Percentiles rank a stretch among this genome's conserved stretches.
Evolutionary conservation across 2,797 vertebrate genomes (phyloP).

Genomic region (Gymnopithys bicolor): DNA sequence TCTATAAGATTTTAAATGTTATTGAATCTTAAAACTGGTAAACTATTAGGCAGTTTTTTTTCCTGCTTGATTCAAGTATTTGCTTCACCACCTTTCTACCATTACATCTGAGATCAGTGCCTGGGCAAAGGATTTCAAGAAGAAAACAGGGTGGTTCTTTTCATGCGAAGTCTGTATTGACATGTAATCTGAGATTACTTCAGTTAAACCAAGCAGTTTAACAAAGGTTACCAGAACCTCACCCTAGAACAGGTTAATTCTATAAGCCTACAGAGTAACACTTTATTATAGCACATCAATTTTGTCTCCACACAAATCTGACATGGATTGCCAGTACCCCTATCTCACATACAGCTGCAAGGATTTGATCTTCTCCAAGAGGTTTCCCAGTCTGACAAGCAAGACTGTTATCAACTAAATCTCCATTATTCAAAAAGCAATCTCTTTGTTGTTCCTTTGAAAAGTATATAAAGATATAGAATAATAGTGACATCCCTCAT

Average conservation of each 20-base stretch:
- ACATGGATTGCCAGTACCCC: fast-evolving
- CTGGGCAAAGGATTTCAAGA: background rate
- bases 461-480: background rate
- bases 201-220: background rate
- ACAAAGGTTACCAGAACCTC: background rate
- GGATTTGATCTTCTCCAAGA: background rate
- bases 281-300: fast-evolving
- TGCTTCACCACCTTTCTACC: background rate
- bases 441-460: background rate
- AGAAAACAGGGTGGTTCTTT: background rate
- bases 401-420: background rate
- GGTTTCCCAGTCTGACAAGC: background rate
- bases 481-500: background rate
- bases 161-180: background rate
- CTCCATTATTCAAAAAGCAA: background rate
- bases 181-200: fast-evolving
- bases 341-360: background rate
- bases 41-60: background rate
- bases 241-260: background rate
- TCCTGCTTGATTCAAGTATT: background rate
- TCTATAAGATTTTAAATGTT: background rate
- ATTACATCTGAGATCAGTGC: fast-evolving
- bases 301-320: background rate
- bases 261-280: background rate
- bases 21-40: background rate